Percentiles rank a stretch among this genome's conserved stretches.
Conservation (phyloP, 2,797 vertebrate species). For the Heteromormyrus szaboi region DNA sequence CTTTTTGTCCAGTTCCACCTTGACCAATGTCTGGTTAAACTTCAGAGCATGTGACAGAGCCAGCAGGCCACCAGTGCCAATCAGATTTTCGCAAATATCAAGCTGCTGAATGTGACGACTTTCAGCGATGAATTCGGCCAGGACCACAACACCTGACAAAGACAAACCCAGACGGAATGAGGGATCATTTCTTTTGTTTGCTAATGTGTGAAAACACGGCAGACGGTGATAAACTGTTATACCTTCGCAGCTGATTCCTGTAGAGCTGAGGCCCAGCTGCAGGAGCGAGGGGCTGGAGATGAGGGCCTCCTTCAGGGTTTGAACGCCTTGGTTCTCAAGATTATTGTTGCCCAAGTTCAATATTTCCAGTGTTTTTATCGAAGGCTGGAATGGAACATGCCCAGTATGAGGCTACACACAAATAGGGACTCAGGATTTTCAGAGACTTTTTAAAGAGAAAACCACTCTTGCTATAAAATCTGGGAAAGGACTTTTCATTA, state of each 20-base stretch:
- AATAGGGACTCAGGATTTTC: background rate
- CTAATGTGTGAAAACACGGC: background rate
- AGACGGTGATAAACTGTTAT: background rate
- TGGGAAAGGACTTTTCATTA: background rate
- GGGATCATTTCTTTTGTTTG: background rate
- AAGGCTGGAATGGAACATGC: constrained; percentile 46
- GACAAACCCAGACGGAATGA: background rate
- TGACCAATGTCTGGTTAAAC: constrained; percentile 56
- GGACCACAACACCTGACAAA: constrained; percentile 56
- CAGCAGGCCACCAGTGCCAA: constrained; percentile 63
- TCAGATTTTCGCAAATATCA: constrained; percentile 54
- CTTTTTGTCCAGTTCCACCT: constrained; percentile 51
- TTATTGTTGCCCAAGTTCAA: constrained; percentile 60
- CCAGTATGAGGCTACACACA: constrained; percentile 30
- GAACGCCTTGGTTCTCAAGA: constrained; percentile 57
- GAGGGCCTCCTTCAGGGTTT: constrained; percentile 55
- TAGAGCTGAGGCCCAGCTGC: constrained; percentile 50
- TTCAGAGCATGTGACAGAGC: constrained; percentile 60
- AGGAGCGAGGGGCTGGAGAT: constrained; percentile 57
- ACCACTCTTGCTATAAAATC: background rate
- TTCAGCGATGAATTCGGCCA: constrained; percentile 64
- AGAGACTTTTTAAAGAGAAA: background rate
- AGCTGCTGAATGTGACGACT: constrained; percentile 50
- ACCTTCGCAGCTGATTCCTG: constrained; percentile 65
- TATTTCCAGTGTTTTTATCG: constrained; percentile 53